Evolutionary conservation across 92 coral and sea anemone species (phyloP), one percentile per base, ranked within the genome.

Genomic region (Hydrozoanthus gracilis): DNA sequence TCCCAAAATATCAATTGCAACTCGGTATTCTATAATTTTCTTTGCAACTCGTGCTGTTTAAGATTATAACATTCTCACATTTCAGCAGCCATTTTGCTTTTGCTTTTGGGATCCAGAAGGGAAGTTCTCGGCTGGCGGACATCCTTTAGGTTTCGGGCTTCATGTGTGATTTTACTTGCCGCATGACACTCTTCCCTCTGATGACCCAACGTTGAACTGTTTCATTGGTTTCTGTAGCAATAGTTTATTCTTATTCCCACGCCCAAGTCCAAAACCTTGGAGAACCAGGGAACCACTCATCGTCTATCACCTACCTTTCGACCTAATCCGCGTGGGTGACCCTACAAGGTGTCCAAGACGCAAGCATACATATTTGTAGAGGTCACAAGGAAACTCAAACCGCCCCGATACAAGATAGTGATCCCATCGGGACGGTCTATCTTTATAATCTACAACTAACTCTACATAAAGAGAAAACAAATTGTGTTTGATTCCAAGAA

Each of bases 91-190:
- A n/a, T n/a, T n/a, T n/a, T n/a, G n/a, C n/a, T n/a, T n/a, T n/a
- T n/a, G n/a, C n/a, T n/a, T n/a, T n/a, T n/a, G n/a, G n/a, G n/a
- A n/a, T n/a, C n/a, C n/a, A n/a, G n/a, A n/a, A n/a, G n/a, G n/a
- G n/a, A n/a, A n/a, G n/a, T n/a, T n/a, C n/a, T n/a, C n/a, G n/a
- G n/a, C n/a, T n/a, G n/a, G n/a, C n/a, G n/a, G n/a, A n/a, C n/a
- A n/a, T 17, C 75, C 75, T 70, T 39, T 70, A 48, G 75, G 75
- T 50, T 70, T 70, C 44, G 49, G 75, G 27, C 75, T 70, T 70
- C 75, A 70, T n/a, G 75, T 6, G 75, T 70, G 1, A 39, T 11
- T 48, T 70, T 70, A 70, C 75, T 20, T 70, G 48, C 75, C 50
- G 27, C 75, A 44, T 20, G 75, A 50, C 75, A 70, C 9, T 11